Conservation (phyloP, 2,888 invertebrate species). For the Apoda limacodes region DNA sequence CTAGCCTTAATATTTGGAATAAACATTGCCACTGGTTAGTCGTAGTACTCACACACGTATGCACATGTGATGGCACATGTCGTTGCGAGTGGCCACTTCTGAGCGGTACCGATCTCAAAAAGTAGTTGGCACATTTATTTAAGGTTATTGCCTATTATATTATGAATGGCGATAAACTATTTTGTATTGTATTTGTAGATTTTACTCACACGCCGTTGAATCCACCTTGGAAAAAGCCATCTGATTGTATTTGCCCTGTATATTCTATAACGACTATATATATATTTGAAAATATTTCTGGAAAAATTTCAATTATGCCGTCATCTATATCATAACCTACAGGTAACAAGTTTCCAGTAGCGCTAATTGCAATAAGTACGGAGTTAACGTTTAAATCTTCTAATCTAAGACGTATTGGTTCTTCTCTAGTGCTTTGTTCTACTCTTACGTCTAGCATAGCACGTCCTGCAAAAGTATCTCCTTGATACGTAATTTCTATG, state of each 20-base stretch:
- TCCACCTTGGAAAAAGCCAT: slow-evolving; percentile 30
- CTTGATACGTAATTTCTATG: slow-evolving; percentile 30
- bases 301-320: slow-evolving; percentile 28
- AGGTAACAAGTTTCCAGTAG: slow-evolving; percentile 22
- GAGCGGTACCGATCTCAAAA: too few species aligned
- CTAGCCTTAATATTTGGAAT: too few species aligned
- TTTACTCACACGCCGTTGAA: slow-evolving; percentile 24
- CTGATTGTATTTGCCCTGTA: slow-evolving; percentile 27
- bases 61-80: too few species aligned
- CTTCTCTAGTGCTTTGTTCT: slow-evolving; percentile 24
- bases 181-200: slow-evolving; percentile 4
- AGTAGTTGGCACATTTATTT: too few species aligned
- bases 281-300: slow-evolving; percentile 18
- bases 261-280: slow-evolving; percentile 37
- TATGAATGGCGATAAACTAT: too few species aligned
- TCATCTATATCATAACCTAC: slow-evolving; percentile 21
- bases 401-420: slow-evolving; percentile 27
- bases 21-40: too few species aligned
- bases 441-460: slow-evolving; percentile 29
- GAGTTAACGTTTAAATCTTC: slow-evolving; percentile 26
- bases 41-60: too few species aligned
- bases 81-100: too few species aligned
- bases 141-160: too few species aligned
- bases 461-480: slow-evolving; percentile 30
- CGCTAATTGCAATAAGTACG: slow-evolving; percentile 31